phyloP scores from a whole-genome alignment of 2,888 invertebrate genomes.

The Yponomeuta cagnagella region DNA sequence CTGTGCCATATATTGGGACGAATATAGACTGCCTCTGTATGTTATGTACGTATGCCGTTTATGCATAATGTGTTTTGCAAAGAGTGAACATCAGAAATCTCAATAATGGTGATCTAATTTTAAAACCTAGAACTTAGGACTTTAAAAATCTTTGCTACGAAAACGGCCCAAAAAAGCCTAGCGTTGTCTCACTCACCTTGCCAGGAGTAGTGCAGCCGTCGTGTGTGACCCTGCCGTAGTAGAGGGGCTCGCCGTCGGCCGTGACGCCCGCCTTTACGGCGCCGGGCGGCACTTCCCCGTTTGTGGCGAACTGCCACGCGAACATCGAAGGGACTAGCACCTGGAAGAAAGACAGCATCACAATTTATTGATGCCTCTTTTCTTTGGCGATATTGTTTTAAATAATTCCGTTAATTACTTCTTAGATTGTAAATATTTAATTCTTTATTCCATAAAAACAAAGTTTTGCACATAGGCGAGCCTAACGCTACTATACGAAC shows the following conservation, averaged over 20 bases:
- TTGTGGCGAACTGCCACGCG: conserved; percentile 78
- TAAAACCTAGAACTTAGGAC: too few relatives aligned
- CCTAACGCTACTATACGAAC: too few relatives aligned
- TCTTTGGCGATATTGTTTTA: neutral
- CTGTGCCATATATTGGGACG: too few relatives aligned
- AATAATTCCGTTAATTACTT: too few relatives aligned
- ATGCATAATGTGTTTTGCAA: too few relatives aligned
- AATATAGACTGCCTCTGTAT: too few relatives aligned
- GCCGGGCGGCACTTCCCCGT: conserved; percentile 78
- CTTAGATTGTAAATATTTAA: neutral
- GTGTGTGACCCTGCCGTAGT: conserved; percentile 80
- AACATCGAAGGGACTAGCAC: conserved; percentile 78
- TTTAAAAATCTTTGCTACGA: too few relatives aligned
- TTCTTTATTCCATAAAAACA: neutral
- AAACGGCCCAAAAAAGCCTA: too few relatives aligned
- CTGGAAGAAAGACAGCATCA: conserved; percentile 36
- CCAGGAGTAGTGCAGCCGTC: conserved; percentile 82
- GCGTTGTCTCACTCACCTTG: conserved; percentile 63
- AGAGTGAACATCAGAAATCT: too few relatives aligned
- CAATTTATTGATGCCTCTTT: neutral
- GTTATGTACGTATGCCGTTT: too few relatives aligned
- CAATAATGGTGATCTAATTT: neutral
- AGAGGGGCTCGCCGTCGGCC: conserved; percentile 79
- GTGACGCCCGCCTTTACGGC: conserved; percentile 81
- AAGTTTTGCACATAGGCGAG: neutral